Conservation (phyloP, 2,113 vertebrate genomes). For the Halcyon malimbica region DNA sequence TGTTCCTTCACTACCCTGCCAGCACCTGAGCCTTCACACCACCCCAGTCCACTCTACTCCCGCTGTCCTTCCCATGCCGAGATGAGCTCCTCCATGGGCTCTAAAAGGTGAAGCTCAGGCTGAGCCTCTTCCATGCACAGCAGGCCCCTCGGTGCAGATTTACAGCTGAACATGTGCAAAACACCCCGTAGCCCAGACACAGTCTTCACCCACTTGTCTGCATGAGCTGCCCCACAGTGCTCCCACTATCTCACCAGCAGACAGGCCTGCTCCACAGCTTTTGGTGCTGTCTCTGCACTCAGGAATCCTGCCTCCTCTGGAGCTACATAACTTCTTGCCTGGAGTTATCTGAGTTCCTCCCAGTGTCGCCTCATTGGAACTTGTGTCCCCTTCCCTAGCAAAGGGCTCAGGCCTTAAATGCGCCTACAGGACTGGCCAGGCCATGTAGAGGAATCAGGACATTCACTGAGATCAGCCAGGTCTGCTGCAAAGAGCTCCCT, state of each 20-base stretch:
- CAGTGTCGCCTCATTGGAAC: background rate
- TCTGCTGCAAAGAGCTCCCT: fast-evolving
- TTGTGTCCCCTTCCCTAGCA: background rate
- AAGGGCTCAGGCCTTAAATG: background rate
- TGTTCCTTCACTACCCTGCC: background rate
- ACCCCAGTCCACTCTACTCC: background rate
- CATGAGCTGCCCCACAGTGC: too few relatives aligned
- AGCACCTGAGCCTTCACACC: background rate
- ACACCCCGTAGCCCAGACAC: background rate
- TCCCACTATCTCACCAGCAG: background rate
- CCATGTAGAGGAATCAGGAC: background rate
- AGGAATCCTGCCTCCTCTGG: background rate
- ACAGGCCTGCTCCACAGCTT: background rate
- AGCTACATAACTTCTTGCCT: background rate
- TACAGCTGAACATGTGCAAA: background rate
- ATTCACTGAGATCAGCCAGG: background rate
- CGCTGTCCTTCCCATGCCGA: background rate
- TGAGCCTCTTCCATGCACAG: background rate
- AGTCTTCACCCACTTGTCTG: background rate
- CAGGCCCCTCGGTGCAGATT: background rate
- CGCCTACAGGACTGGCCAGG: background rate
- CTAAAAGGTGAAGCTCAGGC: background rate
- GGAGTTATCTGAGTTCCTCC: background rate
- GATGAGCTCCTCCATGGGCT: background rate
- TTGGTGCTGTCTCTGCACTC: background rate